Evolutionary conservation across 2,888 invertebrate genomes (phyloP).

Genomic region (Erebia palarica): DNA sequence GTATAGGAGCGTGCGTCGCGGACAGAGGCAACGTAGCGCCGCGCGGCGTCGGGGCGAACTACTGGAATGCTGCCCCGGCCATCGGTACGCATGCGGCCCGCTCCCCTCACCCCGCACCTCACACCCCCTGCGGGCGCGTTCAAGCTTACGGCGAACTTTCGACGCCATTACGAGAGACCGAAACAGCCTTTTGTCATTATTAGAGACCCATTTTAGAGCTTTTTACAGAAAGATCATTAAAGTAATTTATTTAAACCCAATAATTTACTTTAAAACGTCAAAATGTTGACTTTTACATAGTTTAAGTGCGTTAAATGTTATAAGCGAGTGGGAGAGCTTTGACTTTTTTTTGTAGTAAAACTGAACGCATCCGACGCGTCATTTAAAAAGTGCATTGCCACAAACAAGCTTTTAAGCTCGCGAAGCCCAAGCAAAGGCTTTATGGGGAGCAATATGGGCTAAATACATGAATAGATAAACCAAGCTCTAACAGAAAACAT

Average conservation of each 20-base stretch:
- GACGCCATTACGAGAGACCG: slow-evolving; percentile 47
- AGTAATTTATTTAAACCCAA: not conserved
- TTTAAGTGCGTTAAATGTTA: not conserved
- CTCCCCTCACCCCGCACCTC: slow-evolving; percentile 48
- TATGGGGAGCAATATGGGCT: slow-evolving; percentile 44
- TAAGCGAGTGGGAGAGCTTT: not conserved
- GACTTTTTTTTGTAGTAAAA: not conserved
- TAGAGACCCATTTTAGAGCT: slow-evolving; percentile 31
- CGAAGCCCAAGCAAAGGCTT: slow-evolving; percentile 45
- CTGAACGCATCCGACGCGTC: slow-evolving; percentile 48
- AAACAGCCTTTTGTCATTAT: slow-evolving; percentile 32
- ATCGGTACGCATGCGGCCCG: slow-evolving; percentile 73
- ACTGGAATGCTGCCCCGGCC: slow-evolving; percentile 75
- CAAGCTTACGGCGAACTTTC: slow-evolving; percentile 62
- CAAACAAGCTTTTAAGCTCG: slow-evolving; percentile 49
- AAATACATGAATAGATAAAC: slow-evolving; percentile 34
- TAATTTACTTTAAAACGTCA: not conserved
- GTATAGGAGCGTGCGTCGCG: slow-evolving; percentile 71
- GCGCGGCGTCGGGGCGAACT: slow-evolving; percentile 71
- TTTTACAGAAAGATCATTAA: not conserved
- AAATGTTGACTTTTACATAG: not conserved
- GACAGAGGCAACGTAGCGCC: slow-evolving; percentile 59
- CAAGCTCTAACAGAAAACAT: not conserved
- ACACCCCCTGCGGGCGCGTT: slow-evolving; percentile 64
- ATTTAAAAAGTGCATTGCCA: slow-evolving; percentile 50